phyloP scores from a whole-genome alignment of 92 coral and sea anemone genomes.

The Parazoanthus atlanticus region DNA sequence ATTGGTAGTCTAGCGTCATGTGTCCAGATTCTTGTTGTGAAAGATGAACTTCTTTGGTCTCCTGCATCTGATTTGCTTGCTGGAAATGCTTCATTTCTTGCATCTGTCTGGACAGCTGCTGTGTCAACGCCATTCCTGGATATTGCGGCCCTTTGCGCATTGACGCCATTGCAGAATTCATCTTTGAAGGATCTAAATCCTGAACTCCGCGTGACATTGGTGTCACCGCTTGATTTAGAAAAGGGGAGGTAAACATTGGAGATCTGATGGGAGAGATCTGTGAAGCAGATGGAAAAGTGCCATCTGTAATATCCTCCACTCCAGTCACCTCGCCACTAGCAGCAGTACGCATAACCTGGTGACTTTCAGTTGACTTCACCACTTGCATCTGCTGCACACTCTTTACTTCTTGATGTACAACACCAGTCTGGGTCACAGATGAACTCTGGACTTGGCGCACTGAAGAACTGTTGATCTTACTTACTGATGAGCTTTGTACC shows the following conservation, averaged over 20 bases:
- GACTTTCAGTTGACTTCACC: not conserved
- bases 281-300: not conserved
- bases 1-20: not conserved
- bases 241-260: not conserved
- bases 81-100: conserved; percentile 3
- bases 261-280: not conserved
- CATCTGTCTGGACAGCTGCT: not conserved
- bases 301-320: conserved; percentile 9
- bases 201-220: not conserved
- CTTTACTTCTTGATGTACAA: conserved; percentile 1
- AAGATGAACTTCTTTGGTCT: not conserved
- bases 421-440: conserved; percentile 21
- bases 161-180: not conserved
- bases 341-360: not conserved
- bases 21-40: not conserved
- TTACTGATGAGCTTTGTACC: not conserved
- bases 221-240: not conserved
- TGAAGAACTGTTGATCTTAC: conserved; percentile 1
- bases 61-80: not conserved
- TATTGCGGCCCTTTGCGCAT: not conserved
- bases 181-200: not conserved
- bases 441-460: conserved; percentile 9
- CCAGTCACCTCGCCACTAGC: not conserved
- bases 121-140: not conserved
- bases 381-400: conserved; percentile 1